Percentiles rank a stretch among this genome's conserved stretches.
These are phyloP conservation scores for Pipa parva DNA, from an alignment of 2,113 vertebrate species.

Conservation along the genomic window DNA sequence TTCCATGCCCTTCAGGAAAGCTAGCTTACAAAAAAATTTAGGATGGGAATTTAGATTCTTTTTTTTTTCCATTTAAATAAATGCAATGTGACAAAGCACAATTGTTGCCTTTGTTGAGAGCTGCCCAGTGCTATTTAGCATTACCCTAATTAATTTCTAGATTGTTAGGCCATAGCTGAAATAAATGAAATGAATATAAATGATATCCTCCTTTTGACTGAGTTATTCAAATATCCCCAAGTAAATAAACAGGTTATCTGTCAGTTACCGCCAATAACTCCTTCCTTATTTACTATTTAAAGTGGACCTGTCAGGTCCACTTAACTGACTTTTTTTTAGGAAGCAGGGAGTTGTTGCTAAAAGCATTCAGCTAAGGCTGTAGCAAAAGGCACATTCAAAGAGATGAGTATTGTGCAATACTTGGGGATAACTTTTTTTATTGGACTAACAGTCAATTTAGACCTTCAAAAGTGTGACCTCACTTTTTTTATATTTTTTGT, in stretches of 20 bases:
- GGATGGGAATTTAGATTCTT: conserved; percentile 42
- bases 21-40: conserved; percentile 46
- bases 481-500: too few species aligned
- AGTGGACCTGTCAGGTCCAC: too few species aligned
- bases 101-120: neutral
- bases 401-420: too few species aligned
- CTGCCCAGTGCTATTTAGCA: conserved; percentile 5
- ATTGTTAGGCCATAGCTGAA: conserved; percentile 10
- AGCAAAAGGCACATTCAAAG: too few species aligned
- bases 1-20: conserved; percentile 50
- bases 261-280: too few species aligned
- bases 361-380: too few species aligned
- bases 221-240: neutral
- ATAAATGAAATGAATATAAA: conserved; percentile 31
- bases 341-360: too few species aligned
- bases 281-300: too few species aligned
- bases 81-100: neutral
- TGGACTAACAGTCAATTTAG: too few species aligned
- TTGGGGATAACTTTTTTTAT: too few species aligned
- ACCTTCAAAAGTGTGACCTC: too few species aligned
- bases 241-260: conserved; percentile 4
- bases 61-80: neutral
- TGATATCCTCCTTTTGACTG: neutral
- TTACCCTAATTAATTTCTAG: conserved; percentile 21
- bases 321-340: too few species aligned